These are phyloP conservation scores for Nemotelus nigrinus DNA, from an alignment of 2,888 invertebrate species.

Conservation along the genomic window DNA sequence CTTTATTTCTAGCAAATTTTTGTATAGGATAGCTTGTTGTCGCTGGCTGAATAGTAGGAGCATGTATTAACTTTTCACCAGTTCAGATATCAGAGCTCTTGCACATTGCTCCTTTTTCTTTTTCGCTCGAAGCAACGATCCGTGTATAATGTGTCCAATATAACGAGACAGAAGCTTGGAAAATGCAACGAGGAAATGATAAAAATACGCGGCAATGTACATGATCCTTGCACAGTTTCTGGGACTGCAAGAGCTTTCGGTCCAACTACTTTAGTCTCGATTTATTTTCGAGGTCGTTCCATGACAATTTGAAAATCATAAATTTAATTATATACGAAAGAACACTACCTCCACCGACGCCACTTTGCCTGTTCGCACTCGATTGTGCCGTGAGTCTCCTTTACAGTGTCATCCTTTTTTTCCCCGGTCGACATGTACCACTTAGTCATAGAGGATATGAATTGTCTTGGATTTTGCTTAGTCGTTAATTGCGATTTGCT, in stretches of 20 bases:
- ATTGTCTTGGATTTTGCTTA: constrained; percentile 36
- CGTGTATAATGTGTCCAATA: constrained; percentile 41
- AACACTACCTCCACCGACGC: constrained; percentile 43
- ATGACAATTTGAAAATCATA: constrained; percentile 40
- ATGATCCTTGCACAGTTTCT: constrained; percentile 4
- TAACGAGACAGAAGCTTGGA: not conserved
- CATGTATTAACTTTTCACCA: constrained; percentile 11
- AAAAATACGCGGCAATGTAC: constrained; percentile 18
- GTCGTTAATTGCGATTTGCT: constrained; percentile 42
- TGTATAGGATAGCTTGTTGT: not conserved
- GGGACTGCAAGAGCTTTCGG: not conserved
- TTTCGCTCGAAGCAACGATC: constrained; percentile 24
- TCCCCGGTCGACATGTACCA: not conserved
- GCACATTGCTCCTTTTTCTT: not conserved
- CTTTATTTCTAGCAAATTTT: constrained; percentile 10
- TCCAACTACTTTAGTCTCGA: constrained; percentile 27
- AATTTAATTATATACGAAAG: constrained; percentile 41
- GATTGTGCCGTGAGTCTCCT: not conserved
- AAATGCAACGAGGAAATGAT: constrained; percentile 25
- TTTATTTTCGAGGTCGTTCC: constrained; percentile 38
- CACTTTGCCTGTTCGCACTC: constrained; percentile 36
- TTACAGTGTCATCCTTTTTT: constrained; percentile 28
- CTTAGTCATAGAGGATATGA: not conserved
- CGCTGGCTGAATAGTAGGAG: constrained; percentile 17
- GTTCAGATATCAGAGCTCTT: not conserved